phyloP scores from a whole-genome alignment of 2,113 vertebrate species.

The Poecilia latipinna region DNA sequence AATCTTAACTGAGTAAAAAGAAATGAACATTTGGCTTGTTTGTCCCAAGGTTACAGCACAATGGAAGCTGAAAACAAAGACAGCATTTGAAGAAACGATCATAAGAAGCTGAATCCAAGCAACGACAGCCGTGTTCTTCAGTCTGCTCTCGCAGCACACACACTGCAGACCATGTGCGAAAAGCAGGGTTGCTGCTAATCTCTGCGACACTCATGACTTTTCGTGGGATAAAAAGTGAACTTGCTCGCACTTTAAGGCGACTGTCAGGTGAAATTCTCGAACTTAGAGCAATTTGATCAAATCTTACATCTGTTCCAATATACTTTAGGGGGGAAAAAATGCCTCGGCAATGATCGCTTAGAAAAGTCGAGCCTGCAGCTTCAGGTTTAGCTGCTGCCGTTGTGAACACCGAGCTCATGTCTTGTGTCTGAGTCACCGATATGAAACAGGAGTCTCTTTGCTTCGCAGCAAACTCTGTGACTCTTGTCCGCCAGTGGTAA shows the following conservation, averaged over 20 bases:
- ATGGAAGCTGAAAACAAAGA: neutral
- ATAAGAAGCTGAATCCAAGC: neutral
- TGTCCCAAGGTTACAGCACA: too few relatives aligned
- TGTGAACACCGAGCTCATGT: neutral
- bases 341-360: neutral
- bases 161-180: too few relatives aligned
- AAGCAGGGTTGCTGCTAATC: too few relatives aligned
- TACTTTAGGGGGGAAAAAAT: too few relatives aligned
- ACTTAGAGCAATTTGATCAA: neutral
- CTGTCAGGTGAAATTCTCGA: neutral
- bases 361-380: conserved; percentile 1
- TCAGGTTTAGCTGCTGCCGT: neutral
- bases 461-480: conserved; percentile 30
- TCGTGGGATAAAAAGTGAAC: too few relatives aligned
- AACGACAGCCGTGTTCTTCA: neutral
- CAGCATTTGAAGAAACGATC: neutral
- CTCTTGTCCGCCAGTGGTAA: conserved; percentile 23
- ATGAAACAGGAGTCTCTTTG: conserved; percentile 9
- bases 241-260: too few relatives aligned
- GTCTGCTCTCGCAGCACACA: neutral
- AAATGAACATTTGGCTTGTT: neutral
- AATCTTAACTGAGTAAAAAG: neutral
- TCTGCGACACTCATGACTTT: neutral
- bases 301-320: too few relatives aligned
- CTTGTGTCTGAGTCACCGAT: conserved; percentile 26